Conservation (phyloP, 2,113 vertebrate species). For the Pavo muticus region DNA sequence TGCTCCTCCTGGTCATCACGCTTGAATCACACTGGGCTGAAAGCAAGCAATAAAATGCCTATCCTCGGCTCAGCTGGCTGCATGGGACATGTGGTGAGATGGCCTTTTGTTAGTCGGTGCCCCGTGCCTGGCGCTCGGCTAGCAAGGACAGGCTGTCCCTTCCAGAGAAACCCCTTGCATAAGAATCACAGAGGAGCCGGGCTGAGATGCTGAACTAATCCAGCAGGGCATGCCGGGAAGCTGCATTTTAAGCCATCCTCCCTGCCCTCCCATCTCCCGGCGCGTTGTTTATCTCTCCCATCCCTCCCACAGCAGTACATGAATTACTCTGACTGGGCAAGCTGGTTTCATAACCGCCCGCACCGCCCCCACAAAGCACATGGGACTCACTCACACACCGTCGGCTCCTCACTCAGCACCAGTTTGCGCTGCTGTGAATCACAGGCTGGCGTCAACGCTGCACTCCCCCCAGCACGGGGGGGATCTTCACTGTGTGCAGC, state of each 20-base stretch:
- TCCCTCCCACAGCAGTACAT: slow-evolving; percentile 43
- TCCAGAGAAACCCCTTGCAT: slow-evolving; percentile 68
- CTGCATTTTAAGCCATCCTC: slow-evolving; percentile 45
- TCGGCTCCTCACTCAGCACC: neutral
- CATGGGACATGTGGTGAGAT: slow-evolving; percentile 33
- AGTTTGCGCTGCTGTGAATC: neutral
- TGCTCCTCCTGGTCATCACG: neutral
- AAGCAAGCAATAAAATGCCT: neutral
- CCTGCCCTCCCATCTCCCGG: neutral
- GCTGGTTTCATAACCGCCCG: slow-evolving; percentile 49
- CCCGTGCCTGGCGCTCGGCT: slow-evolving; percentile 14
- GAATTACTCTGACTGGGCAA: slow-evolving; percentile 34
- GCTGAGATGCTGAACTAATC: slow-evolving; percentile 70
- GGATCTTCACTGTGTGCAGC: neutral
- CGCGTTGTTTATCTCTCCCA: slow-evolving; percentile 21
- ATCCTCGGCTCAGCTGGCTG: neutral
- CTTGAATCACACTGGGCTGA: neutral
- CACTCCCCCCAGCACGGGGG: accelerated
- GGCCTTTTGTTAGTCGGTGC: slow-evolving; percentile 46
- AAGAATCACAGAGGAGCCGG: slow-evolving; percentile 69
- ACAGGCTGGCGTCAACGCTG: neutral
- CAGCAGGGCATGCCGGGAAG: slow-evolving; percentile 63
- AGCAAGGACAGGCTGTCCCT: slow-evolving; percentile 59
- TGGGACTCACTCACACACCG: neutral
- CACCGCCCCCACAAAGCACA: accelerated